phyloP scores from a whole-genome alignment of 2,113 vertebrate species.

The Thinocorus orbignyianus region DNA sequence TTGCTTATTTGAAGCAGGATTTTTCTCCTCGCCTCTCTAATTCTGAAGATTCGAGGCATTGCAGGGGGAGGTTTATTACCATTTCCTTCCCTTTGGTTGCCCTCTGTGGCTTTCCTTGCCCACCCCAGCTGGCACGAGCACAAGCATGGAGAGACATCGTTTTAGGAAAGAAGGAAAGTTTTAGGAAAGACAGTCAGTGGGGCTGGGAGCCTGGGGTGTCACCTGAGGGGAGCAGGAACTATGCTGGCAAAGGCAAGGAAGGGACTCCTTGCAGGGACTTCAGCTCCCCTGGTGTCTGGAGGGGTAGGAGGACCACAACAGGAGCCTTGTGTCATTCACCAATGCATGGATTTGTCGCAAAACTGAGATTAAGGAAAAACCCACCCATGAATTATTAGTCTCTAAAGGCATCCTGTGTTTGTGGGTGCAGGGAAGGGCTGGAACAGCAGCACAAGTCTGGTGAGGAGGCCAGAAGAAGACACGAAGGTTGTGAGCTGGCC shows the following conservation, averaged over 20 bases:
- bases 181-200: not conserved
- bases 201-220: not conserved
- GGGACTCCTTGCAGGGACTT: not conserved
- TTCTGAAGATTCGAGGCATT: not conserved
- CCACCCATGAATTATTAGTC: not conserved
- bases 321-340: not conserved
- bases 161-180: not conserved
- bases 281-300: not conserved
- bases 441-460: not conserved
- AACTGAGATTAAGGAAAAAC: not conserved
- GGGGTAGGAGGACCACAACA: not conserved
- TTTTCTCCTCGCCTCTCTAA: slow-evolving; percentile 32
- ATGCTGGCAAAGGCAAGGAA: not conserved
- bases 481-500: not conserved
- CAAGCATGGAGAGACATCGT: rapidly evolving
- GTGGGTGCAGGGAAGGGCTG: not conserved
- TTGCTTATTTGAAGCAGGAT: slow-evolving; percentile 47
- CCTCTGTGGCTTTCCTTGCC: not conserved
- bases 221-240: not conserved
- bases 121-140: not conserved
- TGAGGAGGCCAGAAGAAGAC: not conserved
- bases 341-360: not conserved
- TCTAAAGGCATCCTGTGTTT: not conserved
- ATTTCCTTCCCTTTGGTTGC: not conserved
- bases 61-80: not conserved